phyloP scores from a whole-genome alignment of 2,888 invertebrate genomes.

The Pyrocoelia pectoralis region DNA sequence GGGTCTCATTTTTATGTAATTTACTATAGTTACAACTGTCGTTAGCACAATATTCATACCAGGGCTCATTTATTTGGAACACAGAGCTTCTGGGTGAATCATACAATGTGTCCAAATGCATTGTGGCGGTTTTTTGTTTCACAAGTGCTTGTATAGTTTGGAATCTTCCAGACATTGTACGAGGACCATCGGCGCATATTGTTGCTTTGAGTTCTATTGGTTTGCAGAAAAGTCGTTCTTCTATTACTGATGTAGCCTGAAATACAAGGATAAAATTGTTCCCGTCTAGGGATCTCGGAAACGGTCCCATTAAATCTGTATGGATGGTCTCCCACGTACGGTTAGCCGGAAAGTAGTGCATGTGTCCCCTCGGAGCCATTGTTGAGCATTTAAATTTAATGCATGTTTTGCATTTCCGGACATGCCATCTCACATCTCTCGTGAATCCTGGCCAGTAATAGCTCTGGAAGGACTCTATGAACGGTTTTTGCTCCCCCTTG shows the following conservation, averaged over 20 bases:
- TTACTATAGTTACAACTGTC: neutral
- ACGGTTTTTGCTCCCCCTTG: too few relatives aligned
- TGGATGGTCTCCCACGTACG: too few relatives aligned
- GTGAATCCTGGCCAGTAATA: too few relatives aligned
- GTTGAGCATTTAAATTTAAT: too few relatives aligned
- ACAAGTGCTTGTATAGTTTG: neutral
- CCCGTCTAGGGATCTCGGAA: too few relatives aligned
- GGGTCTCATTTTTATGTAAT: conserved; percentile 13
- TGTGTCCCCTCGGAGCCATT: too few relatives aligned
- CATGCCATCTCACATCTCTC: too few relatives aligned
- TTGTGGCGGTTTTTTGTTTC: neutral
- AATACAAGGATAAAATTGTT: too few relatives aligned
- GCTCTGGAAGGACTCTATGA: too few relatives aligned
- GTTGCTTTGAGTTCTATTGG: conserved; percentile 27
- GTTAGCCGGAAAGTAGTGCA: too few relatives aligned
- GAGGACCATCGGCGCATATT: conserved; percentile 23
- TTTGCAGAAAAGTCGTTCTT: conserved; percentile 36
- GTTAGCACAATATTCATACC: conserved; percentile 22
- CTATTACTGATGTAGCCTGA: conserved; percentile 21
- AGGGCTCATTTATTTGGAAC: conserved; percentile 23
- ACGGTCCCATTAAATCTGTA: too few relatives aligned
- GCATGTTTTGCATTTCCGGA: too few relatives aligned
- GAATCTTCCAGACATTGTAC: conserved; percentile 25
- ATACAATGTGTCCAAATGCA: conserved; percentile 7
- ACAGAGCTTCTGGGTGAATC: conserved; percentile 30